Evolutionary conservation across 2,113 vertebrate genomes (phyloP).

Genomic region (Amblyornis subalaris): DNA sequence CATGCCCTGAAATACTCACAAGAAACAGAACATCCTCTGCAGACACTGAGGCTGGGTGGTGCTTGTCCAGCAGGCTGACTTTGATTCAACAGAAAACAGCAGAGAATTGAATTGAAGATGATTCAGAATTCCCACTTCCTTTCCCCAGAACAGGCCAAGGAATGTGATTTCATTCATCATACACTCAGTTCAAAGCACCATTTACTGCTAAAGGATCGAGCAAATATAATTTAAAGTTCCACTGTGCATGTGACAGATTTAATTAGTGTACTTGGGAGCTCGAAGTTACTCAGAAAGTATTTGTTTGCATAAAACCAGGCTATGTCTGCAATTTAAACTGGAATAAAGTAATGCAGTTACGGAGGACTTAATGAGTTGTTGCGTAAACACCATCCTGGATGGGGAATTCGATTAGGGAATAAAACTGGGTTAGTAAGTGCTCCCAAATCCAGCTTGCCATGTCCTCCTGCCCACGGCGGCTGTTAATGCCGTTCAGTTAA

Average conservation of each 20-base stretch:
- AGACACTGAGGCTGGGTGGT: not conserved
- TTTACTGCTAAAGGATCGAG: conserved; percentile 15
- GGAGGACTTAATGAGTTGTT: conserved; percentile 48
- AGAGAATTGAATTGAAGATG: not conserved
- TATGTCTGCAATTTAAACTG: conserved; percentile 25
- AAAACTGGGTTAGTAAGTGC: not conserved
- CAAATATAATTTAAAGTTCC: conserved; percentile 47
- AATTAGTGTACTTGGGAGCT: conserved; percentile 39
- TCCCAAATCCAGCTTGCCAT: not conserved
- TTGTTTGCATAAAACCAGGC: conserved; percentile 52
- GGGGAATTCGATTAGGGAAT: conserved; percentile 4
- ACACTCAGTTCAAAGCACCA: not conserved
- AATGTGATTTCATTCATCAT: not conserved
- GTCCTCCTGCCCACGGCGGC: not conserved
- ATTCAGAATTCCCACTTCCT: not conserved
- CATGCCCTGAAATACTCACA: rapidly evolving
- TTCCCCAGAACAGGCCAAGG: not conserved
- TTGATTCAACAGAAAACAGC: not conserved
- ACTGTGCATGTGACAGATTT: conserved; percentile 39
- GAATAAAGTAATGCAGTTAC: not conserved
- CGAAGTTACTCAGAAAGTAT: conserved; percentile 42
- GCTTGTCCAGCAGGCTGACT: not conserved
- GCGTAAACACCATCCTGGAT: not conserved
- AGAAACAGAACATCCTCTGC: not conserved
- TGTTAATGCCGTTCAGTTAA: not conserved